Evolutionary conservation across 2,113 vertebrate genomes (phyloP).

Genomic region (Eurypyga helias): DNA sequence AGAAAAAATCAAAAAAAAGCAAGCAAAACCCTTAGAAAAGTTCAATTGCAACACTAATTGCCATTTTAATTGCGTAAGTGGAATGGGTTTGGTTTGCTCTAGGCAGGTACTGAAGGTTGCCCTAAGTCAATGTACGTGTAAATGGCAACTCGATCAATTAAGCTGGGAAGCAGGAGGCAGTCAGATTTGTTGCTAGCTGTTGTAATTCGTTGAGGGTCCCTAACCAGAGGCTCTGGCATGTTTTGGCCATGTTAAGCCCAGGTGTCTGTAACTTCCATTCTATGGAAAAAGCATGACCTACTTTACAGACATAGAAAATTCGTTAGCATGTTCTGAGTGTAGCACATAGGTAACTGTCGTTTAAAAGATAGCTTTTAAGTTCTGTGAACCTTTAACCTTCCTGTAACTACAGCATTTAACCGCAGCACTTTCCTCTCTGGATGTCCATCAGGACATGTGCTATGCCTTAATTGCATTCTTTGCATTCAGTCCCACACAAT

Average conservation of each 20-base stretch:
- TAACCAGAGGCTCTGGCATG: neutral
- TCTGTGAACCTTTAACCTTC: neutral
- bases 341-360: neutral
- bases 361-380: neutral
- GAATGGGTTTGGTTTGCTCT: neutral
- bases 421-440: neutral
- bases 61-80: neutral
- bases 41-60: neutral
- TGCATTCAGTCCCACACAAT: neutral
- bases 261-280: neutral
- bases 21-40: neutral
- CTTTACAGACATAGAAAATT: neutral
- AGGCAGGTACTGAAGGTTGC: neutral
- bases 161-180: neutral
- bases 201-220: neutral
- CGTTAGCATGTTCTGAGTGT: neutral
- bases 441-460: neutral
- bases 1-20: neutral
- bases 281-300: neutral
- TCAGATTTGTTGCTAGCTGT: neutral
- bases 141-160: neutral
- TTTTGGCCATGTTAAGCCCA: neutral
- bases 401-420: neutral
- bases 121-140: neutral
- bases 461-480: neutral